These are phyloP conservation scores for Parauchenoglanis ngamensis DNA, from an alignment of 2,797 vertebrate genomes.

Conservation along the genomic window DNA sequence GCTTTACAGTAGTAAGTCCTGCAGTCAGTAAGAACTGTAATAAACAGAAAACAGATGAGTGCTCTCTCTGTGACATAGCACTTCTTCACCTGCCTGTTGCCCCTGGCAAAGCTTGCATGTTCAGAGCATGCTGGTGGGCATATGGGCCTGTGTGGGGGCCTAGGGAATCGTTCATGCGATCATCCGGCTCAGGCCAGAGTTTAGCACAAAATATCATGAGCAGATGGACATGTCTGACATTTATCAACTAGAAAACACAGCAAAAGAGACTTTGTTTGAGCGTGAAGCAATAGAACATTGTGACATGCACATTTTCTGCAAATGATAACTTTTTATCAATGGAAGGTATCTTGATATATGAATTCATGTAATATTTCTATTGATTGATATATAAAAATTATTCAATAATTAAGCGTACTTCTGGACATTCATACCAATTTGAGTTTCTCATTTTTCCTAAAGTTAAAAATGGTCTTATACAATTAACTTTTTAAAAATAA, in stretches of 20 bases:
- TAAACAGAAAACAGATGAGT: conserved; percentile 8
- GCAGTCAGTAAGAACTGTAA: conserved; percentile 1
- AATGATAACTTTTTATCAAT: neutral
- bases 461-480: neutral
- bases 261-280: neutral
- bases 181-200: conserved; percentile 9
- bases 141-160: conserved; percentile 19
- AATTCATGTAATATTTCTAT: neutral
- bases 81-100: conserved; percentile 21
- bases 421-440: neutral
- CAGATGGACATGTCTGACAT: conserved; percentile 23
- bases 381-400: neutral
- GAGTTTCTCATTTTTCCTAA: neutral
- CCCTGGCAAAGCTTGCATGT: conserved; percentile 19
- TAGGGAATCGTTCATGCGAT: conserved; percentile 23
- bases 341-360: neutral
- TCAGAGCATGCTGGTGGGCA: conserved; percentile 20
- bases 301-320: neutral
- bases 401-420: neutral
- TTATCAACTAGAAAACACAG: conserved; percentile 11
- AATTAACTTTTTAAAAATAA: neutral
- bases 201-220: conserved; percentile 32
- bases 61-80: conserved; percentile 10
- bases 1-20: conserved; percentile 16
- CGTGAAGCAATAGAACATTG: neutral